Base-by-base conservation (phyloP, 2,888 invertebrate genomes). In the Platycheirus rosarum region DNA sequence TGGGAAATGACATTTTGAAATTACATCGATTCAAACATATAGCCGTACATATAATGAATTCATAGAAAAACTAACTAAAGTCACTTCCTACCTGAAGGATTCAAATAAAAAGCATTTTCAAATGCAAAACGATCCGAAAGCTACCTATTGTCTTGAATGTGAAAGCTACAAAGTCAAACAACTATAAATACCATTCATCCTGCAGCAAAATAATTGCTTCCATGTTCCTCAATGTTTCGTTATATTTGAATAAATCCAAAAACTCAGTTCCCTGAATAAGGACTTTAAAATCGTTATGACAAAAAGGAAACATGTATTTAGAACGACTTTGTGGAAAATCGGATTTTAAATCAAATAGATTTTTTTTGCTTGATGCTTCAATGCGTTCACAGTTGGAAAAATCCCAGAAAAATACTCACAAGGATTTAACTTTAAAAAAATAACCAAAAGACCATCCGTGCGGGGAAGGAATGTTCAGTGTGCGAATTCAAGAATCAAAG, bases 281-380 rank as follows among this genome's bases (percentile, higher is more conserved):
- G 16, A 51, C 2, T 37, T n/a, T 1, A 37, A n/a, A 35, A 20
- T 37, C n/a, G 3, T 20, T n/a, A 18, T 2, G n/a, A 53, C 18
- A n/a, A 35, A 18, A 20, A 7, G n/a, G n/a, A n/a, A 18, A 23
- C n/a, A n/a, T 29, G n/a, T 20, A 7, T 51, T 35, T 7, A 18
- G n/a, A 29, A 53, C 1, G 0, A 13, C 20, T 53, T 13, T 8
- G 1, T n/a, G 35, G n/a, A 35, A 0, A n/a, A 23, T 14, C 4
- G 8, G 20, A 37, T 23, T 40, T 37, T 23, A 4, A 53, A 53
- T 55, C 20, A 37, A 53, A 53, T 32, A 6, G 18, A 20, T 35
- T 18, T 37, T 13, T 13, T 32, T 51, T 35, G n/a, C n/a, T n/a
- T n/a, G n/a, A n/a, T 1, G 6, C 11, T 51, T n/a, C n/a, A n/a